Base-by-base conservation (phyloP, 2,113 vertebrate species). In the Pluvianellus socialis region DNA sequence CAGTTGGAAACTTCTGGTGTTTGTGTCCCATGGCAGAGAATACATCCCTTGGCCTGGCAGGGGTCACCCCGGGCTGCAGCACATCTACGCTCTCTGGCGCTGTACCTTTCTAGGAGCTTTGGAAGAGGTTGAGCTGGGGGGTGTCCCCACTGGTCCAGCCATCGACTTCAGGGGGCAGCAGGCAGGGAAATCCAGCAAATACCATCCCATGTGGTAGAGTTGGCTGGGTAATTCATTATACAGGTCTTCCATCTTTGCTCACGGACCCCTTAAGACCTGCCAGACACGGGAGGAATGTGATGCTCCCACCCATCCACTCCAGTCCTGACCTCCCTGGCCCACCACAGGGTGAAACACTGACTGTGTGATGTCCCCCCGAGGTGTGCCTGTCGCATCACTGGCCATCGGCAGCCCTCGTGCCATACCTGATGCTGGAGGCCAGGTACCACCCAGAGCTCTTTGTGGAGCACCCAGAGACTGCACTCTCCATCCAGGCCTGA, bases 391-490 rank as follows among this genome's bases (percentile, higher is more conserved):
- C 21, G 21, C 67, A 4, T 18, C 4, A 1, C 14, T 44, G 45
- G 50, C 50, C 44, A 16, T 21, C 0, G 0, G 10, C 61, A 62
- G 22, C 47, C 42, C 14, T 45, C 7, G 9, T 19, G 14, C 14
- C 21, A 24, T 7, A 21, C 9, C 30, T 49, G 26, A 5, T 65
- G 71, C 67, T 79, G 47, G 52, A 73, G 53, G 40, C 40, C n/a
- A 73, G 53, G 45, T 53, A 24, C 10, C 2, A 17, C 27, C 24
- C 58, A 7, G 22, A 65, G 14, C n/a, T 65, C 38, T 83, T 79
- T 12, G 10, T 52, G 68, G 13, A 52, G 35, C n/a, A 73, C 32
- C 21, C 44, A 62, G 38, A 49, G n/a, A 21, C 10, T 73, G 30
- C 7, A 16, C 40, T 38, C 63, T 87, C 15, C 14, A 4, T n/a